Conservation (phyloP, 1,140 invertebrate genomes). For the Pararge aegeria region DNA sequence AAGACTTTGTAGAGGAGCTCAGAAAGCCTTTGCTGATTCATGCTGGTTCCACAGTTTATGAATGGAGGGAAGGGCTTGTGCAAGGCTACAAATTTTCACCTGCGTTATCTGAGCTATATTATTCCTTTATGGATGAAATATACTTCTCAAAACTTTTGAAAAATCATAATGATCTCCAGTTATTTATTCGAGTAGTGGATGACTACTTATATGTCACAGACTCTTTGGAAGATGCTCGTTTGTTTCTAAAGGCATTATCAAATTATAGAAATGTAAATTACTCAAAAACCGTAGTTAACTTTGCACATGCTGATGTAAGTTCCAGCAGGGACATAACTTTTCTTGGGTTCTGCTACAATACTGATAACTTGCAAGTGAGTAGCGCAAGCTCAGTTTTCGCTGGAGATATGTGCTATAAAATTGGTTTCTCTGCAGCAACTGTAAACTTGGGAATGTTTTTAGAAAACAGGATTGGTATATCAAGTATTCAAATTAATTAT, state of each 20-base stretch:
- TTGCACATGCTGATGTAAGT: constrained; percentile 50
- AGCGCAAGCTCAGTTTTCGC: constrained; percentile 58
- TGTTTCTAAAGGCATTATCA: constrained; percentile 60
- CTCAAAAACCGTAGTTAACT: constrained; percentile 69
- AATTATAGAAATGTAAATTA: constrained; percentile 71
- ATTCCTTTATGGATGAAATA: constrained; percentile 59
- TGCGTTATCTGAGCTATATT: constrained; percentile 73
- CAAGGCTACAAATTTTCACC: constrained; percentile 77
- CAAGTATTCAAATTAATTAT: constrained; percentile 61
- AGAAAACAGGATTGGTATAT: constrained; percentile 67
- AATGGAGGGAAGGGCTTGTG: constrained; percentile 72
- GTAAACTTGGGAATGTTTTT: constrained; percentile 59
- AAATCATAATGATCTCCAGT: constrained; percentile 40
- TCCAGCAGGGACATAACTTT: constrained; percentile 56
- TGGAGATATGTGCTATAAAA: constrained; percentile 76
- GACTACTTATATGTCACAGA: constrained; percentile 76
- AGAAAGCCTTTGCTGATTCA: constrained; percentile 62
- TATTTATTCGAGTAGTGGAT: constrained; percentile 71
- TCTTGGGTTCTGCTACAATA: constrained; percentile 68
- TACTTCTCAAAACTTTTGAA: constrained; percentile 56
- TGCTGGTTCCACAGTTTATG: constrained; percentile 65
- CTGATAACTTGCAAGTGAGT: constrained; percentile 56
- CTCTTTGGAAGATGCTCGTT: constrained; percentile 53
- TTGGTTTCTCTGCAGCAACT: constrained; percentile 58
- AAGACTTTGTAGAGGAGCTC: constrained; percentile 60